A percentile compares a stretch with the other conserved stretches of the same genome.
Conservation (phyloP, 1,140 invertebrate species). For the Lasioglossum baleicum region DNA sequence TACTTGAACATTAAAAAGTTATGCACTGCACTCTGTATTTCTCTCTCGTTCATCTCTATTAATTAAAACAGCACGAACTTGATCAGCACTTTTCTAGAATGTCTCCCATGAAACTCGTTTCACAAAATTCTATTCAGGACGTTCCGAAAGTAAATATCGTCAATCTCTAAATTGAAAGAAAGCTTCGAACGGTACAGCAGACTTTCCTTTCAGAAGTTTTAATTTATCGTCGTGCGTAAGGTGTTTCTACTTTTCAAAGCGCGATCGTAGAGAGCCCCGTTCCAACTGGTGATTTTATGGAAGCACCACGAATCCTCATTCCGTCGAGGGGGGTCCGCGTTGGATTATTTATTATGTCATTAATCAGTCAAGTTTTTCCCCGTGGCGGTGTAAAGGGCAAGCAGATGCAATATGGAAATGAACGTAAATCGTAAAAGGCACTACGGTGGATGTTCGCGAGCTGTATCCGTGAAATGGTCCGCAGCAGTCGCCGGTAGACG, state of each 20-base stretch:
- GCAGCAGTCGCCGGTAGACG: conserved; percentile 45
- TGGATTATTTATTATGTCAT: conserved; percentile 67
- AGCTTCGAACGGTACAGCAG: too few relatives aligned
- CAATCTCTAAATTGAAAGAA: too few relatives aligned
- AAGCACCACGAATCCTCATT: conserved; percentile 54
- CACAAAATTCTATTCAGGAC: too few relatives aligned
- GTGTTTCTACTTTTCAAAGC: conserved; percentile 18
- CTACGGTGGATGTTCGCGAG: conserved; percentile 54
- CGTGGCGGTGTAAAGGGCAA: conserved; percentile 59
- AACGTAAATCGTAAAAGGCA: conserved; percentile 73
- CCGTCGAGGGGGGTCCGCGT: conserved; percentile 47
- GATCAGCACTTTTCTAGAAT: too few relatives aligned
- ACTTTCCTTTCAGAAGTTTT: neutral
- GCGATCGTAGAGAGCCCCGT: conserved; percentile 12
- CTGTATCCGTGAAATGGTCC: conserved; percentile 65
- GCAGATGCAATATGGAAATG: conserved; percentile 68
- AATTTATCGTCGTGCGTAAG: neutral
- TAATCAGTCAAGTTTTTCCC: conserved; percentile 67
- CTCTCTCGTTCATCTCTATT: too few relatives aligned
- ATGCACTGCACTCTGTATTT: too few relatives aligned
- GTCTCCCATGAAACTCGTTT: too few relatives aligned
- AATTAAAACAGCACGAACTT: too few relatives aligned
- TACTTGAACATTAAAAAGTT: too few relatives aligned
- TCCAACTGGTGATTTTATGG: conserved; percentile 48
- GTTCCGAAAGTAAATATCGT: too few relatives aligned